phyloP scores from a whole-genome alignment of 2,797 vertebrate genomes.

The Gobio occitaniae region DNA sequence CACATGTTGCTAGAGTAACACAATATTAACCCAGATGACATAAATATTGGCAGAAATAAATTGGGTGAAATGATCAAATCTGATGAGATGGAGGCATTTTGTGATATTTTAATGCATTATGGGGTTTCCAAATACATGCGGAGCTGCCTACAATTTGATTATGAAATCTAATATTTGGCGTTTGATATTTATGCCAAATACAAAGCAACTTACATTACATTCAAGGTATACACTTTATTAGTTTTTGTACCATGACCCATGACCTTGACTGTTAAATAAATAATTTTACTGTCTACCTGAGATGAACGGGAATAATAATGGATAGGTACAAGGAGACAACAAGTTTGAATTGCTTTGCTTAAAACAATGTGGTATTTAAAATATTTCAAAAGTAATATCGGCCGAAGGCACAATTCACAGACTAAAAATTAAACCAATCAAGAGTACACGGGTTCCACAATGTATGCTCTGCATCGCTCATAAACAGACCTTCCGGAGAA shows the following conservation, averaged over 20 bases:
- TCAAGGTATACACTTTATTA: background rate
- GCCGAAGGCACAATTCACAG: background rate
- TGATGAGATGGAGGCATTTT: background rate
- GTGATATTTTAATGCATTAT: background rate
- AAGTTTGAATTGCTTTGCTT: background rate
- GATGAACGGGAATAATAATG: background rate
- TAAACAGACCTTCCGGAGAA: constrained; percentile 49
- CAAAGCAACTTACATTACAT: background rate
- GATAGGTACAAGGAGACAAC: background rate
- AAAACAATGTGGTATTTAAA: background rate
- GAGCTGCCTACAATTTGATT: background rate
- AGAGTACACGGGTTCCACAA: background rate
- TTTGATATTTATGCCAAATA: background rate
- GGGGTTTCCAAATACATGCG: background rate
- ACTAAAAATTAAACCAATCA: background rate
- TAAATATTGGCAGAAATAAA: background rate
- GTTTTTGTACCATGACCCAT: background rate
- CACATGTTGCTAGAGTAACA: background rate
- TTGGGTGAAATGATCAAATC: background rate
- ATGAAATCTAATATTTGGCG: background rate
- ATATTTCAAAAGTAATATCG: background rate
- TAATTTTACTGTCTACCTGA: background rate
- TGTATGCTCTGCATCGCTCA: constrained; percentile 17
- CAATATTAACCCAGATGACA: background rate
- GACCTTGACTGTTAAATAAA: background rate